A percentile compares a stretch with the other conserved stretches of the same genome.
Conservation (phyloP, 1,140 invertebrate genomes). For the Diploscapter pachys region DNA sequence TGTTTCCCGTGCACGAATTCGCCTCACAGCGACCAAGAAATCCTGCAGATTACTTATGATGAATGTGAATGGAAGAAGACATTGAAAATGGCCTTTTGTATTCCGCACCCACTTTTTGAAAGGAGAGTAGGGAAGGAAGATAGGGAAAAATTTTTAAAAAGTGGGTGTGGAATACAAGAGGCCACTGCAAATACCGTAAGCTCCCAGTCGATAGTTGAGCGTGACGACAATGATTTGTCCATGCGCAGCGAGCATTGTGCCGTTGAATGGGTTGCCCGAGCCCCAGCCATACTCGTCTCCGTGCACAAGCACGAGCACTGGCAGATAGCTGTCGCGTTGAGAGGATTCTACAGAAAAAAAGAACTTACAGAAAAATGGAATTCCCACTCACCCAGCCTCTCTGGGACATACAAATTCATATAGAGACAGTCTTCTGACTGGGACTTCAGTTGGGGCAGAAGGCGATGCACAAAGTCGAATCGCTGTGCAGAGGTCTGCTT, state of each 20-base stretch:
- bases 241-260: slow-evolving; percentile 48
- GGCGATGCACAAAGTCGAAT: slow-evolving; percentile 77
- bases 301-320: slow-evolving; percentile 52
- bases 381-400: slow-evolving; percentile 38
- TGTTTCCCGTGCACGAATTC: slow-evolving; percentile 52
- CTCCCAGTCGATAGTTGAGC: slow-evolving; percentile 55
- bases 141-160: background rate
- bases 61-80: no score
- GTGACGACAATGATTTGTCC: slow-evolving; percentile 58
- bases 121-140: no score
- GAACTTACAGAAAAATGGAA: slow-evolving; percentile 16
- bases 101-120: no score
- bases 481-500: slow-evolving; percentile 77
- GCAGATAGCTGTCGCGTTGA: slow-evolving; percentile 23
- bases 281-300: slow-evolving; percentile 57
- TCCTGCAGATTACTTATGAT: slow-evolving; percentile 31
- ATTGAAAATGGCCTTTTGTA: no score
- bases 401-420: slow-evolving; percentile 88
- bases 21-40: slow-evolving; percentile 57
- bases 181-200: slow-evolving; percentile 44
- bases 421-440: slow-evolving; percentile 95
- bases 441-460: slow-evolving; percentile 79
- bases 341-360: slow-evolving; percentile 2
- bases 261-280: slow-evolving; percentile 55
- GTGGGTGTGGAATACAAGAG: background rate